phyloP scores from a whole-genome alignment of 2,113 vertebrate species.

The Ahaetulla prasina region DNA sequence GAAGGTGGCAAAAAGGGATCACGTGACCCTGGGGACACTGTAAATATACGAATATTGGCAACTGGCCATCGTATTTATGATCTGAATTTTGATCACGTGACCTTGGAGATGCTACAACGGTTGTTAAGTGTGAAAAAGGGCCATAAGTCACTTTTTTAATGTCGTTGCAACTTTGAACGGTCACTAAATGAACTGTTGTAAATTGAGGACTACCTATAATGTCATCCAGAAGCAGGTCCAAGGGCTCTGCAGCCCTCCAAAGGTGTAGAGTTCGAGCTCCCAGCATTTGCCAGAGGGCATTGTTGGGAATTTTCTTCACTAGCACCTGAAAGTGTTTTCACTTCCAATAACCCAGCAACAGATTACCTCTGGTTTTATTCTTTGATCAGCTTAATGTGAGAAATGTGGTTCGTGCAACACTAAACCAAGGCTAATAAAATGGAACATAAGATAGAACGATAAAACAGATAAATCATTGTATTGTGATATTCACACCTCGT shows the following conservation, averaged over 20 bases:
- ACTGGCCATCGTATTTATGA: too few species aligned
- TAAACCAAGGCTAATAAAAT: not conserved
- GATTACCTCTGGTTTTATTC: not conserved
- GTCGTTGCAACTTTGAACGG: not conserved
- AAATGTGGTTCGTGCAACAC: not conserved
- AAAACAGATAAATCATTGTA: not conserved
- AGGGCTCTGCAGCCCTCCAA: not conserved
- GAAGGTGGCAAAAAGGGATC: too few species aligned
- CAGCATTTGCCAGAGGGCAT: not conserved
- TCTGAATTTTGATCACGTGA: not conserved
- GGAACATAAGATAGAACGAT: not conserved
- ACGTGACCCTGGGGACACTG: not conserved
- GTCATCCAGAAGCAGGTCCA: not conserved
- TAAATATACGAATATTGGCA: too few species aligned
- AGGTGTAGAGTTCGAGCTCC: not conserved
- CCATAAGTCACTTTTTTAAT: not conserved
- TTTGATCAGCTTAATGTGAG: not conserved
- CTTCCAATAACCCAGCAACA: not conserved
- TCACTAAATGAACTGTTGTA: not conserved
- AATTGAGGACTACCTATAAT: not conserved
- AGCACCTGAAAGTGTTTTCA: not conserved
- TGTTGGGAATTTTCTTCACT: not conserved
- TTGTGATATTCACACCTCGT: not conserved
- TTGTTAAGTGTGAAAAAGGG: too few species aligned
- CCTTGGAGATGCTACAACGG: not conserved